phyloP scores from a whole-genome alignment of 2,797 vertebrate species.

The Champsocephalus esox region DNA sequence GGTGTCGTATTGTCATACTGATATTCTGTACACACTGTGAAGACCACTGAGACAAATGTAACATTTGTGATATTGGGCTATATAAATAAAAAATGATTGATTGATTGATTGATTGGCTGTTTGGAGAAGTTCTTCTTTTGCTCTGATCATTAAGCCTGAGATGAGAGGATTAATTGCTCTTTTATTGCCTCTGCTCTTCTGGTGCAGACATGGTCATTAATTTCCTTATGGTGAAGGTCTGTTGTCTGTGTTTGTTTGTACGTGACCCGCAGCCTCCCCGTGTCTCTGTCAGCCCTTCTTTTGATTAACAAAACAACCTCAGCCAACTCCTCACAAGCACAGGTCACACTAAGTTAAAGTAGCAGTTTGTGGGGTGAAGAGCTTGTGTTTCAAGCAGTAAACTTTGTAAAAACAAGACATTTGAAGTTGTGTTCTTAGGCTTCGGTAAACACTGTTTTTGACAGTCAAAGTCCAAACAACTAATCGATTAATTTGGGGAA shows the following conservation, averaged over 20 bases:
- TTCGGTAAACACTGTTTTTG: too few relatives aligned
- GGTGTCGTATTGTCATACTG: too few relatives aligned
- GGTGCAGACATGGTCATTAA: conserved; percentile 38
- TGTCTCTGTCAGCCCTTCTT: conserved; percentile 30
- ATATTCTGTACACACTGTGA: too few relatives aligned
- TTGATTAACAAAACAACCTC: conserved; percentile 28
- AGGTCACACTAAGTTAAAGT: neutral
- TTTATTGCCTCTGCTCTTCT: conserved; percentile 39
- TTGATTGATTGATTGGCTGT: neutral
- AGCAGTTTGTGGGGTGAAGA: conserved; percentile 3
- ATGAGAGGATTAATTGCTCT: conserved; percentile 49
- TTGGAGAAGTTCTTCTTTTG: neutral
- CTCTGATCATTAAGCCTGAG: conserved; percentile 34
- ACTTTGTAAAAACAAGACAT: too few relatives aligned
- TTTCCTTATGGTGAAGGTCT: conserved; percentile 17
- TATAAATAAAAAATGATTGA: too few relatives aligned
- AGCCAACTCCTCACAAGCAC: conserved; percentile 1
- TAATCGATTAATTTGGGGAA: too few relatives aligned
- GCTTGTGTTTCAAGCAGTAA: neutral
- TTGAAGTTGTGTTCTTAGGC: too few relatives aligned
- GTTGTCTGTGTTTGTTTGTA: conserved; percentile 37
- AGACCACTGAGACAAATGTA: too few relatives aligned
- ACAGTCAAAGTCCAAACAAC: too few relatives aligned
- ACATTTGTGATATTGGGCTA: too few relatives aligned
- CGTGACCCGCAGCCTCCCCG: conserved; percentile 26